phyloP scores from a whole-genome alignment of 2,113 vertebrate genomes.

The Clarias macrocephalus region DNA sequence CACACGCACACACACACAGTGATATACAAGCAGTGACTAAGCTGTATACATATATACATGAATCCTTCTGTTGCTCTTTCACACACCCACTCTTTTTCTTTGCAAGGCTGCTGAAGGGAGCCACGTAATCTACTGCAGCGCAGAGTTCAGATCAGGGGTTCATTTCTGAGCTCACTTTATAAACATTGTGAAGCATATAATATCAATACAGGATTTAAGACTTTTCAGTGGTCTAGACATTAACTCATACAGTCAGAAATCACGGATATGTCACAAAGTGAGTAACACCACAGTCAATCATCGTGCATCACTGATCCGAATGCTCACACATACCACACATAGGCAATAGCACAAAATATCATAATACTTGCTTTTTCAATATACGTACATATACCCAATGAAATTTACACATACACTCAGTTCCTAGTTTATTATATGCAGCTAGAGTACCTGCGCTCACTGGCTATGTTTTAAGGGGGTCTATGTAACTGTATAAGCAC shows the following conservation, averaged over 20 bases:
- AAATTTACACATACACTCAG: not conserved
- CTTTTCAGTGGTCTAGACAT: not conserved
- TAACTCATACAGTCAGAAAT: not conserved
- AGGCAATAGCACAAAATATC: not conserved
- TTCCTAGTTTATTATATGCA: not conserved
- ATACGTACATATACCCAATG: not conserved
- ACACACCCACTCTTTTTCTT: conserved; percentile 19
- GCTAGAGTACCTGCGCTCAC: not conserved
- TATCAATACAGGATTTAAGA: not conserved
- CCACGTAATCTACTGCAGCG: not conserved
- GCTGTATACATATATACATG: not conserved
- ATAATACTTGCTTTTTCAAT: not conserved
- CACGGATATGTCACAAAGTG: not conserved
- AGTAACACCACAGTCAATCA: not conserved
- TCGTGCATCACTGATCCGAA: not conserved
- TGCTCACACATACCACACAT: not conserved
- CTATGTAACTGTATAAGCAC: not conserved
- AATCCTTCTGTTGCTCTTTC: not conserved
- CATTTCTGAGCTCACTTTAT: not conserved
- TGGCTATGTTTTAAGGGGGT: too few species aligned
- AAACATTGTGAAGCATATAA: not conserved
- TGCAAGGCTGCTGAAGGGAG: conserved; percentile 15
- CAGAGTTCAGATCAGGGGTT: not conserved
- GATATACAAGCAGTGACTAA: conserved; percentile 5
- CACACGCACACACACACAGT: conserved; percentile 1